Evolutionary conservation across 2,888 invertebrate species (phyloP).

Genomic region (Himalopsyche japonica): DNA sequence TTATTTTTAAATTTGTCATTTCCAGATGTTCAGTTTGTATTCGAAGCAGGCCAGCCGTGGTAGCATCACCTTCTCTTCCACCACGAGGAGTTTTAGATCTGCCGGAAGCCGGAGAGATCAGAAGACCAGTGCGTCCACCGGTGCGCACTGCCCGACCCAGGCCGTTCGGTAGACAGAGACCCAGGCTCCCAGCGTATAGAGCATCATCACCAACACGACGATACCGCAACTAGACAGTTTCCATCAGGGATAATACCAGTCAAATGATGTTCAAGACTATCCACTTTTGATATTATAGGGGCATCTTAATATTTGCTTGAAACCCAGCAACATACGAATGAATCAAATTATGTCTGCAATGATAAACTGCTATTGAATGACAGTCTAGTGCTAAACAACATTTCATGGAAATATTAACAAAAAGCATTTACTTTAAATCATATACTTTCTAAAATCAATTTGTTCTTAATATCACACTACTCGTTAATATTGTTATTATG

Average conservation of each 20-base stretch:
- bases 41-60: conserved; percentile 17
- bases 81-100: not conserved
- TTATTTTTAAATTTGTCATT: not conserved
- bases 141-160: not conserved
- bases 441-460: too few relatives aligned
- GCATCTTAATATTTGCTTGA: not conserved
- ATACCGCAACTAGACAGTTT: not conserved
- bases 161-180: conserved; percentile 2
- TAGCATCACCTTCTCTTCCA: not conserved
- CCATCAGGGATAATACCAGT: not conserved
- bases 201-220: not conserved
- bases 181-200: not conserved
- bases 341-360: not conserved
- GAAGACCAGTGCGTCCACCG: not conserved
- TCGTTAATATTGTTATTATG: too few relatives aligned
- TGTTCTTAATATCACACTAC: too few relatives aligned
- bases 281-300: not conserved
- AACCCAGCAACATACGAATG: not conserved
- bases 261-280: not conserved
- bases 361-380: not conserved
- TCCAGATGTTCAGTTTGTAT: conserved; percentile 38
- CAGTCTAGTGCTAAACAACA: too few relatives aligned
- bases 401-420: too few relatives aligned
- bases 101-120: conserved; percentile 32
- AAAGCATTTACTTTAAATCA: too few relatives aligned